Percentiles rank a stretch among this genome's conserved stretches.
These are phyloP conservation scores for Formica exsecta DNA, from an alignment of 1,140 invertebrate species.

Conservation along the genomic window DNA sequence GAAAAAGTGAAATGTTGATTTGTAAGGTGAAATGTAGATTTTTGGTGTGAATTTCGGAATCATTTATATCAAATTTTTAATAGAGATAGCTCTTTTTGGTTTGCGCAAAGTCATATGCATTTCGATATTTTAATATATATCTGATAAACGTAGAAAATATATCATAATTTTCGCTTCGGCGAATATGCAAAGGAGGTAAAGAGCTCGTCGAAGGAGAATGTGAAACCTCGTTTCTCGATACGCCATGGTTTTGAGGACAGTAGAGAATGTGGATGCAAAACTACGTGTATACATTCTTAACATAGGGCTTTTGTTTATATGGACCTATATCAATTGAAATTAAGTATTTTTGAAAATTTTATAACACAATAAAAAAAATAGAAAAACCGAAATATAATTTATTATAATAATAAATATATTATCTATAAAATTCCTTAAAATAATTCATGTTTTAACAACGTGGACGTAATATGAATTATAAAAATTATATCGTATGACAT, in stretches of 20 bases:
- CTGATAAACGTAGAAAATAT: conserved; percentile 31
- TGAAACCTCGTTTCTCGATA: conserved; percentile 64
- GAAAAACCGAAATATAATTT: background rate
- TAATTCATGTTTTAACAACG: background rate
- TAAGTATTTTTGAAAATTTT: background rate
- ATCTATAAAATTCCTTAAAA: background rate
- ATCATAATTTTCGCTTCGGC: conserved; percentile 35
- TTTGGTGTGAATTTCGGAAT: background rate
- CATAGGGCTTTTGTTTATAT: background rate
- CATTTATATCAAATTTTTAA: background rate
- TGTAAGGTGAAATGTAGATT: background rate
- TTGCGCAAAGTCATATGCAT: background rate
- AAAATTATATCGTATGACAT: background rate
- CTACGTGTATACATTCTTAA: conserved; percentile 8
- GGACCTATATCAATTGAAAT: background rate
- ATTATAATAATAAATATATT: background rate
- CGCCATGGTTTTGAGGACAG: conserved; percentile 55
- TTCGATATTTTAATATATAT: conserved; percentile 15
- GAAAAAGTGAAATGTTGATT: background rate
- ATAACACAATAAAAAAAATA: background rate
- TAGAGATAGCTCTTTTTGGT: background rate
- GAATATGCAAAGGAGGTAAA: conserved; percentile 35
- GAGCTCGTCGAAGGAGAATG: conserved; percentile 53
- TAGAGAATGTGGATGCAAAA: background rate
- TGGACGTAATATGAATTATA: background rate